These are phyloP conservation scores for Nothobranchius kuhntae DNA, from an alignment of 2,113 vertebrate species.

Conservation along the genomic window DNA sequence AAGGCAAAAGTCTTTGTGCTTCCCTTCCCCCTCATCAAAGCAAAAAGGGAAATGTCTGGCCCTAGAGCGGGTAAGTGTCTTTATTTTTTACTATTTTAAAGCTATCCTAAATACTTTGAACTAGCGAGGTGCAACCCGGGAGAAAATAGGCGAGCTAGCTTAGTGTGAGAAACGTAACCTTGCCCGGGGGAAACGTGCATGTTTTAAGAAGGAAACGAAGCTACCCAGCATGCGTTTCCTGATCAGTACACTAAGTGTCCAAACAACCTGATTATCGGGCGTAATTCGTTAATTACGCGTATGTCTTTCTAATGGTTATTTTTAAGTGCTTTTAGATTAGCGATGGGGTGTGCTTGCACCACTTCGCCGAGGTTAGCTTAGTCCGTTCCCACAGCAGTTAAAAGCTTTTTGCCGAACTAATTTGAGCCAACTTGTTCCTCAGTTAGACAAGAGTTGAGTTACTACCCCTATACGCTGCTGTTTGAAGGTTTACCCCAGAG, in stretches of 20 bases:
- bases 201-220: conserved; percentile 47
- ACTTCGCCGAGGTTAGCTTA: conserved; percentile 43
- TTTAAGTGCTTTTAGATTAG: conserved; percentile 6
- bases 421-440: conserved; percentile 20
- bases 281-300: neutral
- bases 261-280: neutral
- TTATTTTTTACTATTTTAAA: conserved; percentile 6
- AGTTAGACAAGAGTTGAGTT: conserved; percentile 21
- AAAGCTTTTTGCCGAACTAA: conserved; percentile 38
- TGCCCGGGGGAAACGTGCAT: conserved; percentile 69
- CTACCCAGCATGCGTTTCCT: conserved; percentile 61
- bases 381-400: conserved; percentile 34
- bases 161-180: conserved; percentile 54
- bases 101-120: conserved; percentile 10
- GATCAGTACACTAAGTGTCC: conserved; percentile 16
- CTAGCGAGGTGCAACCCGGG: conserved; percentile 18
- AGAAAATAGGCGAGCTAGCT: conserved; percentile 45
- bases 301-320: neutral
- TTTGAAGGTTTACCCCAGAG: conserved; percentile 20
- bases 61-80: conserved; percentile 86
- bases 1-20: conserved; percentile 96
- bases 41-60: conserved; percentile 93
- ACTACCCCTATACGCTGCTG: conserved; percentile 52
- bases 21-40: conserved; percentile 90
- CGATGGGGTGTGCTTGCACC: conserved; percentile 1